A percentile compares a stretch with the other conserved stretches of the same genome.
Evolutionary conservation across 1,140 invertebrate genomes (phyloP).

Genomic region (Anthonomus grandis): DNA sequence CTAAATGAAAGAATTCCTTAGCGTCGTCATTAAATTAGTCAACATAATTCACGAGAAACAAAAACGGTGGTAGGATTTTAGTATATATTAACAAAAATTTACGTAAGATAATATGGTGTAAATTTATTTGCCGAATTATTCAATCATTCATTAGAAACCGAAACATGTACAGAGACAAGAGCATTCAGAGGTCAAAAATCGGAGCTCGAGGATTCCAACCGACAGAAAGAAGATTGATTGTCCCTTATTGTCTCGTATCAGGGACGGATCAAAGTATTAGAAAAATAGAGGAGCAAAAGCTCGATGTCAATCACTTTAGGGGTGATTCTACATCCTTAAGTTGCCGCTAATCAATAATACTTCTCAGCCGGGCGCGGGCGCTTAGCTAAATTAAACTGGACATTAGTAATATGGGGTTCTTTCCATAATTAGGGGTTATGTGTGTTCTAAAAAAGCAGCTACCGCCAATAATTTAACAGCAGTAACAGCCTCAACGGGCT

Average conservation of each 20-base stretch:
- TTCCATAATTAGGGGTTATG: conserved; percentile 19
- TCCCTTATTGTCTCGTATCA: conserved; percentile 22
- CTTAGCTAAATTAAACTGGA: conserved; percentile 10
- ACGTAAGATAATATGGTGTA: too few relatives aligned
- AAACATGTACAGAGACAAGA: conserved; percentile 18
- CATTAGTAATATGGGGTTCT: conserved; percentile 7
- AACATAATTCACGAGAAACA: too few relatives aligned
- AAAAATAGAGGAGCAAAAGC: conserved; percentile 19
- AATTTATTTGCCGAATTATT: too few relatives aligned
- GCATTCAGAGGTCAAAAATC: conserved; percentile 19
- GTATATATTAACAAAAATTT: too few relatives aligned
- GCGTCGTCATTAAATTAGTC: too few relatives aligned
- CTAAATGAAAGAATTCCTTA: too few relatives aligned
- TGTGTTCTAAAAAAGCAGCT: conserved; percentile 18
- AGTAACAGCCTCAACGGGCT: background rate
- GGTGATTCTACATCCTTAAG: too few relatives aligned
- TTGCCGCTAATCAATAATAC: too few relatives aligned
- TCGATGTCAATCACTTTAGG: conserved; percentile 16
- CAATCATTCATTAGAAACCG: conserved; percentile 25
- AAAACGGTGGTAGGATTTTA: too few relatives aligned
- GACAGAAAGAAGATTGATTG: conserved; percentile 27
- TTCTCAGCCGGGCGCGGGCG: too few relatives aligned
- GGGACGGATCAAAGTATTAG: conserved; percentile 15
- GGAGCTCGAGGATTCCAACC: conserved; percentile 15
- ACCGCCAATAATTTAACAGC: conserved; percentile 18